Base-by-base conservation (phyloP, 2,113 vertebrate genomes). In the Dipodomys stephensi region DNA sequence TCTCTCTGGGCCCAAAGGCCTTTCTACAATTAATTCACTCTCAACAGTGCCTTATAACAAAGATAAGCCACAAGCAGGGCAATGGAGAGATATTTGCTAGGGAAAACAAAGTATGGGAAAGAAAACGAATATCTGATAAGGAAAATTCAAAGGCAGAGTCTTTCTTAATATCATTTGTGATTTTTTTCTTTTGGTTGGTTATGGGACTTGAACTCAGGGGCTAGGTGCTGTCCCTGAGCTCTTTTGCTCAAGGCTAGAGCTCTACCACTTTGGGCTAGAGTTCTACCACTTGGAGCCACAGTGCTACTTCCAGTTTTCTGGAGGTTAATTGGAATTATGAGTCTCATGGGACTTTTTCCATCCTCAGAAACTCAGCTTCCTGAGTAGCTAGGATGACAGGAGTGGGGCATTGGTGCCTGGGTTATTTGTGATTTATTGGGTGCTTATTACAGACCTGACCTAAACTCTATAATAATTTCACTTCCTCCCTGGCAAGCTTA, bases 381-480 rank as follows among this genome's bases (percentile, higher is more conserved):
- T 0, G 10, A 49, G 49, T 49, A 49, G 49, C 49, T 49, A 49
- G 49, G 49, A 49, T 49, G 1, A 49, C 10, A 49, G 49, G 49
- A 11, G 49, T 49, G 12, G 12, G 9, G 9, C 49, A 49, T 12
- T 12, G 12, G 49, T 11, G 49, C 49, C 49, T 49, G 49, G 49
- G 8, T 4, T 30, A 49, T 78, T 76, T 81, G n/a, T 18, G 60
- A 79, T 65, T 78, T 73, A 84, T 57, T 73, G 65, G n/a, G 53
- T 39, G 1, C 6, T 71, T 80, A 8, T 8, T 35, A 16, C 62
- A 53, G 16, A 83, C 16, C 15, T 71, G 25, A 88, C 7, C 60
- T 73, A 64, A 94, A 87, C 30, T 80, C n/a, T 83, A 62, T 23
- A 92, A 73, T 20, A 35, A 53, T 80, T 92, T 83, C 12, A 79